These are phyloP conservation scores for Arctia plantaginis DNA, from an alignment of 2,888 invertebrate genomes.

Conservation along the genomic window DNA sequence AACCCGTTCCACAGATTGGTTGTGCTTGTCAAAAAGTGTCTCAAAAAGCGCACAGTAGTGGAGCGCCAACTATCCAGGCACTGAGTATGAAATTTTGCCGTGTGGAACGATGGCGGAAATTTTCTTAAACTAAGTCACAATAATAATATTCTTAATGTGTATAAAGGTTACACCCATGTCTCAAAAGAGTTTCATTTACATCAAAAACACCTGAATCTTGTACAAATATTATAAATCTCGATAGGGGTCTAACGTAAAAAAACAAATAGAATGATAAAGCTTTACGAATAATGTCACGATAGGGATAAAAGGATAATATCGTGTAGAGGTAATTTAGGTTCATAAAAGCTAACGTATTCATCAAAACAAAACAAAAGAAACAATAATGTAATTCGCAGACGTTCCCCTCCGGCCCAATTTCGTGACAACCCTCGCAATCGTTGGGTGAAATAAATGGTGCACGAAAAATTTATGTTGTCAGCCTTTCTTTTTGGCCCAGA, in stretches of 20 bases:
- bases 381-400: slow-evolving; percentile 54
- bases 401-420: slow-evolving; percentile 56
- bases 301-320: slow-evolving; percentile 28
- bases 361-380: slow-evolving; percentile 47
- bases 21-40: no score
- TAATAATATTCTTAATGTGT: neutral
- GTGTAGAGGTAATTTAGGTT: slow-evolving; percentile 38
- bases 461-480: slow-evolving; percentile 77
- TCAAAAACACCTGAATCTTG: neutral
- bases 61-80: no score
- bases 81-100: no score
- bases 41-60: no score
- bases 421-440: slow-evolving; percentile 64
- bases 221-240: neutral
- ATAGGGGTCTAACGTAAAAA: slow-evolving; percentile 4
- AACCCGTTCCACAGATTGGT: no score
- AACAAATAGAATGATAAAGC: slow-evolving; percentile 23
- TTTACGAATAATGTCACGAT: slow-evolving; percentile 16
- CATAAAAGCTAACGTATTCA: slow-evolving; percentile 46
- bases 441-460: slow-evolving; percentile 81
- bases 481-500: slow-evolving; percentile 65
- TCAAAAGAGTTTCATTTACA: neutral
- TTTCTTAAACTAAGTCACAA: neutral
- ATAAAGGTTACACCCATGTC: neutral
- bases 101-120: neutral